Evolutionary conservation across 1,140 invertebrate genomes (phyloP), one percentile per base, ranked within the genome.

Genomic region (Macrotrachela quadricornifera): DNA sequence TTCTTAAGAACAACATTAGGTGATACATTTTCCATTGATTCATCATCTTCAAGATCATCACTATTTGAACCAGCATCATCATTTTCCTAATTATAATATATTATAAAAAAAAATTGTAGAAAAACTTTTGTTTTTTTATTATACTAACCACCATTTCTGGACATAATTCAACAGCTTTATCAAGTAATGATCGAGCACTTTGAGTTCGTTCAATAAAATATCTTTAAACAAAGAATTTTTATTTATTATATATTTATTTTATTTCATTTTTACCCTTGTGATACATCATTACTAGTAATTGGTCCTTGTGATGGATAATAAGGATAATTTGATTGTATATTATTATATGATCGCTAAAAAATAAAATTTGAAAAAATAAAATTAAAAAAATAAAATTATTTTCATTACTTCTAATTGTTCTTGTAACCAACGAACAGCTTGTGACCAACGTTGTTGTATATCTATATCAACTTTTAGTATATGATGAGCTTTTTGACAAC

Each of bases 201-300:
- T 85, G 85, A 51, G 85, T 91, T 51, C 88, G 75, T 65, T 94
- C 87, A 43, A 95, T 69, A 71, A 85, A 88, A 64, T 91, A 95
- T 48, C 87, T 85, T n/a, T n/a, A n/a, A n/a, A 30, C 21, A 30
- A 8, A 30, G 21, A 30, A n/a, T n/a, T n/a, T n/a, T n/a, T n/a
- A n/a, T n/a, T 30, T 4, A 30, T 30, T 30, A 8, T 30, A 30
- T 30, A 30, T 4, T 4, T 4, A 30, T 30, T 30, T n/a, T n/a
- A 2, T 4, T 30, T 30, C 8, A 30, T 30, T 30, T 30, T 30
- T 30, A 30, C 21, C 87, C 86, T 67, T 86, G 91, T 10, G 85
- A 82, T 15, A 83, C 85, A 65, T 94, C 88, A 69, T 94, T 94
- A 12, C 85, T 91, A 30, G 21, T 30, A 30, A 30, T 8, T 4